Evolutionary conservation across 2,888 invertebrate genomes (phyloP), one percentile per base, ranked within the genome.

Genomic region (Napeogenes inachia): DNA sequence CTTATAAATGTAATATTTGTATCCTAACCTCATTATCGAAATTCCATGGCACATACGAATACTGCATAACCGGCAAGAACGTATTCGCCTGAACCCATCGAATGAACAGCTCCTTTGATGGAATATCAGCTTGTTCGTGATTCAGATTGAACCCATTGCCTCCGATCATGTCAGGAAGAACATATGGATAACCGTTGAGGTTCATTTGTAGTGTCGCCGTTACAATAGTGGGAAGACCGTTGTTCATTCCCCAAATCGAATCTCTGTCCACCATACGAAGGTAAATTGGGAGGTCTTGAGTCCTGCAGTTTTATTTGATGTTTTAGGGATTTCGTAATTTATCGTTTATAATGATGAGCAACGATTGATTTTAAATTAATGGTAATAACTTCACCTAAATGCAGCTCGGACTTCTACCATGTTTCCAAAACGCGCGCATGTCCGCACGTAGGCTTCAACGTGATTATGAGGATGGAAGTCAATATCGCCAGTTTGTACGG

Each of bases 101-200:
- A 42, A 96, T 92, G 74, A 94, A 95, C 57, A 95, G 79, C 75
- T 95, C 94, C 64, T 92, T 92, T 0, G 91, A 91, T 0, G 93
- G 90, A 0, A 84, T 76, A 30, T 89, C 92, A 0, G 88, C 80
- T 47, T 84, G 83, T n/a, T 80, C 84, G 61, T 89, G 82, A 67
- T 81, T 81, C 59, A 89, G 64, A n/a, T 91, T 87, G 73, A 88
- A 93, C 0, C 92, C 93, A 69, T 93, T 94, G 0, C 94, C 94
- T 0, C 94, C 94, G 56, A 94, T 93, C 94, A 96, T 95, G 76
- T 96, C 96, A 0, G 96, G 96, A 13, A 97, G 81, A 4, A 96
- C 94, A 72, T 93, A 91, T 0, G 94, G 93, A 80, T 94, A 95
- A 0, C 95, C 95, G 62, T 92, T 88, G 56, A 94, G 81, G 73